A percentile compares a stretch with the other conserved stretches of the same genome.
Evolutionary conservation across 2,797 vertebrate species (phyloP).

Genomic region (Avahi laniger): DNA sequence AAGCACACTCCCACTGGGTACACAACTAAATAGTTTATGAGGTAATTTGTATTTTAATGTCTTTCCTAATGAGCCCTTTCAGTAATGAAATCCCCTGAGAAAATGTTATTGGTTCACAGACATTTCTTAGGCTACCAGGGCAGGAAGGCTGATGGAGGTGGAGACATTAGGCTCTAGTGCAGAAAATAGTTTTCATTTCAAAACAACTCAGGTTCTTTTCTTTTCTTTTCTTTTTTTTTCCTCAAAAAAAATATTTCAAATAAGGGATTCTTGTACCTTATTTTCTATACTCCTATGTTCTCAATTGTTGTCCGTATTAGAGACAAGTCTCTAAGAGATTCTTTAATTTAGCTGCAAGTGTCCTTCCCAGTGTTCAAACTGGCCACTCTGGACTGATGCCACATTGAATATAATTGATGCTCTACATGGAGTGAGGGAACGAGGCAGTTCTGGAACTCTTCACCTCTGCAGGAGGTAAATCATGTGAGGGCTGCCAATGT

Average conservation of each 20-base stretch:
- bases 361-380: not conserved
- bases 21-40: constrained; percentile 99
- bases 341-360: constrained; percentile 66
- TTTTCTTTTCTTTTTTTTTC: constrained; percentile 11
- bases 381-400: not conserved
- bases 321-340: constrained; percentile 52
- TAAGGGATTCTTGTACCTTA: not conserved
- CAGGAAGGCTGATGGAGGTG: constrained; percentile 80
- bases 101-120: constrained; percentile 85
- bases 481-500: not conserved
- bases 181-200: constrained; percentile 78
- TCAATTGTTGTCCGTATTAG: not conserved
- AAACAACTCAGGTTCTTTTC: constrained; percentile 59
- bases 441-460: not conserved
- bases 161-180: constrained; percentile 76
- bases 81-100: constrained; percentile 88
- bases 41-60: constrained; percentile 95
- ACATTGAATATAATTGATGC: not conserved
- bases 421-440: not conserved
- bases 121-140: constrained; percentile 83
- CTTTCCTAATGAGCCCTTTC: constrained; percentile 92
- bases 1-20: constrained; percentile 93
- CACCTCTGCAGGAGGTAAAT: not conserved
- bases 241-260: not conserved
- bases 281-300: not conserved